Evolutionary conservation across 2,797 vertebrate genomes (phyloP), one percentile per base, ranked within the genome.

Genomic region (Mus spretus): DNA sequence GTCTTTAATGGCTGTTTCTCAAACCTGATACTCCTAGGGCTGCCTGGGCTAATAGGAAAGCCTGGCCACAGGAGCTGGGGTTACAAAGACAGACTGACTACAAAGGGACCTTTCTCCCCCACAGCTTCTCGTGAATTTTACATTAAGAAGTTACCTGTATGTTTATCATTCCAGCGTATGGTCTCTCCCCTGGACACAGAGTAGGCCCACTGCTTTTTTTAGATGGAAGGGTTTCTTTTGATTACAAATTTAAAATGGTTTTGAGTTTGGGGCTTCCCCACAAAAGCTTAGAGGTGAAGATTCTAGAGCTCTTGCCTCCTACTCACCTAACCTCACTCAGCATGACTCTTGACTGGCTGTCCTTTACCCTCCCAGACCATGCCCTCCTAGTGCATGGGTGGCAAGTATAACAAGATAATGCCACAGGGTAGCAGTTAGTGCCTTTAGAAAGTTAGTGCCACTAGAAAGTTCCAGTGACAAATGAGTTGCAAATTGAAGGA

Each of bases 221-320:
- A 90, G n/a, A n/a, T 37, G 24, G 8, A 40, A 86, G 2, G 7
- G 37, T 89, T 83, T 80, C 78, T 91, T 50, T 70, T 24, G 93
- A 55, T n/a, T 81, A 10, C 78, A 88, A 96, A 93, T 55, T 63
- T 28, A 37, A 75, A 93, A 86, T 88, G 34, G 31, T 65, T 90
- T 95, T 59, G 86, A 85, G 53, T 53, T 89, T 83, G 47, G 20
- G 6, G 20, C 50, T 88, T 90, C 17, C 9, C 28, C 72, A n/a
- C 6, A 31, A 94, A 90, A 93, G 47, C 61, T 87, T 24, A 1
- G 47, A 79, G 53, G 2, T 28, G 28, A 53, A 44, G 79, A 11
- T 44, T 72, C 53, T 77, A 40, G 44, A 5, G 44, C 37, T 80
- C 80, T 83, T 67, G 3, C 65, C 92, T 96, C 80, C 83, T 40